A percentile compares a stretch with the other conserved stretches of the same genome.
These are phyloP conservation scores for Lasaia peninsularis DNA, from an alignment of 1,140 invertebrate species.

Conservation along the genomic window DNA sequence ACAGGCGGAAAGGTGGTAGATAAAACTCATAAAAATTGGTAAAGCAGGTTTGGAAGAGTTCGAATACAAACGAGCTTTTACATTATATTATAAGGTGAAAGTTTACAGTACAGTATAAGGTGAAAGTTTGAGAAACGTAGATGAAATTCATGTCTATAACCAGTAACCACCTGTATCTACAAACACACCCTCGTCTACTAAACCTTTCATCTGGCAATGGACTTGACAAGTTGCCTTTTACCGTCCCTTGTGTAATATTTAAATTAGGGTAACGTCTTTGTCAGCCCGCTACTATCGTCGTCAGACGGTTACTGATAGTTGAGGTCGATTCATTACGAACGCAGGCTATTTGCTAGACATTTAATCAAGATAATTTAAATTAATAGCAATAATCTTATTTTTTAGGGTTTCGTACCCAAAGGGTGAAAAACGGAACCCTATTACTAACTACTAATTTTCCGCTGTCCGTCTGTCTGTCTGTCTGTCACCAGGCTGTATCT, in stretches of 20 bases:
- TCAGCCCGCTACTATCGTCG: background rate
- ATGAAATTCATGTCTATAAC: background rate
- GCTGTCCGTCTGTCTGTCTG: too few relatives aligned
- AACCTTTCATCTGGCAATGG: background rate
- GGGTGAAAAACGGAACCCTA: too few relatives aligned
- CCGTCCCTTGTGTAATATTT: conserved; percentile 2
- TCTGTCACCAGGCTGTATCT: too few relatives aligned
- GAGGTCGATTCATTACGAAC: background rate
- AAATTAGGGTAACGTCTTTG: background rate
- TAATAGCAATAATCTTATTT: background rate
- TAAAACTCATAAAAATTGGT: too few relatives aligned
- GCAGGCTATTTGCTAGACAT: background rate
- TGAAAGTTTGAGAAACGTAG: too few relatives aligned
- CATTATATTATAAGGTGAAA: too few relatives aligned
- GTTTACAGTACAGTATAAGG: too few relatives aligned
- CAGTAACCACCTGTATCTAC: background rate
- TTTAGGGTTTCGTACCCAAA: too few relatives aligned
- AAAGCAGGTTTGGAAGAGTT: too few relatives aligned
- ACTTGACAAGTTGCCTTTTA: background rate
- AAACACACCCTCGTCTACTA: background rate
- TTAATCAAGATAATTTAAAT: background rate
- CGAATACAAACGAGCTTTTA: too few relatives aligned
- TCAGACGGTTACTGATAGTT: background rate
- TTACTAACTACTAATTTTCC: too few relatives aligned
- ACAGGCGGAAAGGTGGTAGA: too few relatives aligned